A percentile compares a stretch with the other conserved stretches of the same genome.
phyloP scores from a whole-genome alignment of 2,113 vertebrate genomes.

The Hippoglossus stenolepis region DNA sequence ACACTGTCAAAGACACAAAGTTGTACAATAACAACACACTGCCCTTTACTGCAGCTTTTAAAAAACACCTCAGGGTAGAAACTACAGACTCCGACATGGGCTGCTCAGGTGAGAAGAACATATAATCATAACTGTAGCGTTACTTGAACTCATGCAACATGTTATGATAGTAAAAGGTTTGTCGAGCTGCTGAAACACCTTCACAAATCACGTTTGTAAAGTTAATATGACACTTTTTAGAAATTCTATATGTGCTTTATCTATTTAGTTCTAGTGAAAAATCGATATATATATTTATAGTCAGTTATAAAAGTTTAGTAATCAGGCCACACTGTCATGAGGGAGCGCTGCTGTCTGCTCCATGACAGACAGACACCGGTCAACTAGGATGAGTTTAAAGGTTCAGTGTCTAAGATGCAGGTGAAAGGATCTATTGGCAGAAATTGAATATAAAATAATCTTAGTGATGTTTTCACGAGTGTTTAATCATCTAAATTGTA shows the following conservation, averaged over 20 bases:
- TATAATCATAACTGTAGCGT: not conserved
- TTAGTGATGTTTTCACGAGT: no score
- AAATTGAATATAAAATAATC: no score
- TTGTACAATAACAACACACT: not conserved
- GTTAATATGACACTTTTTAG: slow-evolving; percentile 13
- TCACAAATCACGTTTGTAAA: slow-evolving; percentile 5
- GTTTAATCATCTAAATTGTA: no score
- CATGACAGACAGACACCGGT: not conserved
- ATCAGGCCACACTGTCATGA: not conserved
- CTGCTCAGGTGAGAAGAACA: not conserved
- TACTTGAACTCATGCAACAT: not conserved
- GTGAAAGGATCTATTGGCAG: no score
- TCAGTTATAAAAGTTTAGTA: not conserved
- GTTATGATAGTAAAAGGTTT: not conserved
- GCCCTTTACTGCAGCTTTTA: not conserved
- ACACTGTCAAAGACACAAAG: slow-evolving; percentile 16
- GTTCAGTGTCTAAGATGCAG: no score
- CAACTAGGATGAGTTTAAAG: no score
- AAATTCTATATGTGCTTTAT: not conserved
- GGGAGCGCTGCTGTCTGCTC: not conserved
- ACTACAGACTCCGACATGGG: not conserved
- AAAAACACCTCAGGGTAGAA: not conserved
- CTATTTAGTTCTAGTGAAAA: not conserved
- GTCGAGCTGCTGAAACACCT: slow-evolving; percentile 10
- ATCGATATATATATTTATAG: not conserved